These are phyloP conservation scores for Pararge aegeria DNA, from an alignment of 1,140 invertebrate genomes.

Conservation along the genomic window DNA sequence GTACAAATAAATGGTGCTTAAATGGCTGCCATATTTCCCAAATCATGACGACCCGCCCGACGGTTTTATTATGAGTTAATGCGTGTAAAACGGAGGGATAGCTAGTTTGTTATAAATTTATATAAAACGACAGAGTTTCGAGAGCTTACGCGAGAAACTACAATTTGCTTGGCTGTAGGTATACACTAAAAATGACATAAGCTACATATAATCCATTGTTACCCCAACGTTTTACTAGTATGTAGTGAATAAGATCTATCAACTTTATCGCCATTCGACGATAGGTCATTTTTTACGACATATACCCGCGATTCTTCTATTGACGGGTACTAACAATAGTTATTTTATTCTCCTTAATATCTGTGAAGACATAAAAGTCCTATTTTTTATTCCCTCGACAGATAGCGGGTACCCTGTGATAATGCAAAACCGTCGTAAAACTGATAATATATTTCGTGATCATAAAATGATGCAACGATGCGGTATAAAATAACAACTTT, in stretches of 20 bases:
- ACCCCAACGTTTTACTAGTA: background rate
- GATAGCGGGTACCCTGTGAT: background rate
- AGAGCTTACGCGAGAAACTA: no score
- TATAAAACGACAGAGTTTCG: no score
- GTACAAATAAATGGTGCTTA: no score
- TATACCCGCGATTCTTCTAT: background rate
- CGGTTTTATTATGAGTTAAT: no score
- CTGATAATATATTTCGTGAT: background rate
- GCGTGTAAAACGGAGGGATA: no score
- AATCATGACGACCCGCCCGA: no score
- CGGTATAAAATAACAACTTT: no score
- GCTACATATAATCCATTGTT: background rate
- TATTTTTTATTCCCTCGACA: background rate
- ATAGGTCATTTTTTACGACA: background rate
- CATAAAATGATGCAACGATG: background rate
- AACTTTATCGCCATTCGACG: slow-evolving; percentile 1
- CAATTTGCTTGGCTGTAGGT: no score
- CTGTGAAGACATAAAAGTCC: background rate
- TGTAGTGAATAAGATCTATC: background rate
- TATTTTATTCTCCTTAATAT: background rate
- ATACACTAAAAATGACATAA: background rate
- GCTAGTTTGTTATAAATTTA: no score
- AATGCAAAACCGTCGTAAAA: background rate
- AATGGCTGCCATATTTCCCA: no score
- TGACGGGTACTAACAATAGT: slow-evolving; percentile 4